Base-by-base conservation (phyloP, 2,113 vertebrate genomes). In the Urocolius indicus region DNA sequence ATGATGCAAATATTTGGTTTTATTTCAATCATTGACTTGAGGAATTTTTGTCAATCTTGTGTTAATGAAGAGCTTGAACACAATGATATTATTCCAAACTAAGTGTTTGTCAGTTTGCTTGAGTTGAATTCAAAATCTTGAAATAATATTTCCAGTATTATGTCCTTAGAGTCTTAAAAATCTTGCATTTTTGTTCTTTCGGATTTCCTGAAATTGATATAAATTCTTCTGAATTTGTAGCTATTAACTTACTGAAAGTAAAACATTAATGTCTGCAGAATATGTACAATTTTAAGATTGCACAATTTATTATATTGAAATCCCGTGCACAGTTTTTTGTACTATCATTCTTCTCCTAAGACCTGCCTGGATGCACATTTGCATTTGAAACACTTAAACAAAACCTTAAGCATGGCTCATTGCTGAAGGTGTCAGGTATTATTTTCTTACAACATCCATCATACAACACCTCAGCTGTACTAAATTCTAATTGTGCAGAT, bases 41-140 rank as follows among this genome's bases (percentile, higher is more conserved):
- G 2, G 3, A 1, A 3, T 17, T 38, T 1, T 6, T 10, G 23
- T 30, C 34, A 51, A 6, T 58, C 1, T 26, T 9, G 24, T 3
- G 4, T 4, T 22, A 5, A 49, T 66, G 22, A 79, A 65, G 49
- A 79, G 1, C 45, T 71, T 74, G 17, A 49, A 54, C 10, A 15
- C 1, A 10, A 48, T n/a, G 10, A n/a, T 36, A 4, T 32, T 74
- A 69, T 24, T 36, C 5, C 14, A 87, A 55, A 34, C 8, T 55
- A 61, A 71, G 4, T 29, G 27, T 52, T 69, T 49, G 5, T 21
- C 29, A 34, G 3, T 66, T 65, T 66, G 0, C 6, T 71, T 66
- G 18, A 8, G 7, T 7, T 51, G 11, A 66, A 69, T 41, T 5
- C 2, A 46, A 76, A 72, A 30, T 71, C 21, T 61, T 52, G 23